A percentile compares a stretch with the other conserved stretches of the same genome.
Conservation (phyloP, 2,888 invertebrate species). For the Agrilus biguttatus region DNA sequence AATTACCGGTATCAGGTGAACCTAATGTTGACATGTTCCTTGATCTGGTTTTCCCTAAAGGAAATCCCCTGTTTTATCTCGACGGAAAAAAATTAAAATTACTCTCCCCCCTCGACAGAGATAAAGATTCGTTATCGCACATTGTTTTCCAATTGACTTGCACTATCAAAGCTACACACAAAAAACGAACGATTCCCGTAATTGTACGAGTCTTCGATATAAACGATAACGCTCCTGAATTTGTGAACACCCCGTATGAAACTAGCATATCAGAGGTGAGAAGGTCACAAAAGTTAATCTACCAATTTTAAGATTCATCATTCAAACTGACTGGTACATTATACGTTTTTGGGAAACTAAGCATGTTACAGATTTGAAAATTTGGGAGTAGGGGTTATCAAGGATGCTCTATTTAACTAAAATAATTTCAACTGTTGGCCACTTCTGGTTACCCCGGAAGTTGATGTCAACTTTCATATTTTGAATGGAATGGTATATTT, state of each 20-base stretch:
- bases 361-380: too few relatives aligned
- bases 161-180: slow-evolving; percentile 63
- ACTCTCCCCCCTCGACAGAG: slow-evolving; percentile 68
- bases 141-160: slow-evolving; percentile 82
- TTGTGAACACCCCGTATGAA: slow-evolving; percentile 72
- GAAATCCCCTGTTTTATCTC: slow-evolving; percentile 61
- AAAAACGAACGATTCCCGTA: slow-evolving; percentile 72
- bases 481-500: too few relatives aligned
- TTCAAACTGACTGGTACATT: too few relatives aligned
- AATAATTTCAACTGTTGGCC: too few relatives aligned
- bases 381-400: too few relatives aligned
- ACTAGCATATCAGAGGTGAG: slow-evolving; percentile 75
- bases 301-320: too few relatives aligned
- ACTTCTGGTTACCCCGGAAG: too few relatives aligned
- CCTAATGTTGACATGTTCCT: slow-evolving; percentile 64
- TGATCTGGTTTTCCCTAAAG: slow-evolving; percentile 67
- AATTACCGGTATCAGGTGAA: slow-evolving; percentile 72
- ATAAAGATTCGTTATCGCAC: slow-evolving; percentile 73
- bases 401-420: too few relatives aligned
- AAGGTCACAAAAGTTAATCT: too few relatives aligned
- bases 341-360: too few relatives aligned
- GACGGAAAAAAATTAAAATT: slow-evolving; percentile 71
- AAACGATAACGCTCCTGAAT: slow-evolving; percentile 78
- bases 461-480: too few relatives aligned
- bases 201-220: slow-evolving; percentile 82